Evolutionary conservation across 64 coral and sea anemone genomes (phyloP).

Genomic region (Montipora foliosa): DNA sequence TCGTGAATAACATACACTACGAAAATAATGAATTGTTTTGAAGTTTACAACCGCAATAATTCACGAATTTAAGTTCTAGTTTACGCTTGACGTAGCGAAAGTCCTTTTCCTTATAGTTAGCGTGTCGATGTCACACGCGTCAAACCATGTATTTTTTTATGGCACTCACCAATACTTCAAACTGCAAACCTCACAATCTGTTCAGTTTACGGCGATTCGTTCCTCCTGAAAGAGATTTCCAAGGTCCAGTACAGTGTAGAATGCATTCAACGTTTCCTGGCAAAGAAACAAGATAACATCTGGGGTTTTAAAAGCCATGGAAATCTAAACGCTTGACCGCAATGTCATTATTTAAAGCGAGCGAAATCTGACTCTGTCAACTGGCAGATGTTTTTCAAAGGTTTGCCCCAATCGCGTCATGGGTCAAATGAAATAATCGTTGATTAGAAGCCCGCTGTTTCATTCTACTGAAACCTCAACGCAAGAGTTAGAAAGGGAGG

Average conservation of each 20-base stretch:
- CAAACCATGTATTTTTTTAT: neutral
- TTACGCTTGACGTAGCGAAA: neutral
- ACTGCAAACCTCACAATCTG: neutral
- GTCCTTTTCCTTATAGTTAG: neutral
- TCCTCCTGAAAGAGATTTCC: neutral
- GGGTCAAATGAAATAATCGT: conserved; percentile 37
- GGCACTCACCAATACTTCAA: neutral
- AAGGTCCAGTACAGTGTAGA: neutral
- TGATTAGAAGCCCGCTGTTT: conserved; percentile 9
- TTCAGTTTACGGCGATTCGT: neutral
- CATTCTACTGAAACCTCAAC: neutral
- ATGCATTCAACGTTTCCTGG: conserved; percentile 37
- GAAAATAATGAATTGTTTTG: conserved; percentile 28
- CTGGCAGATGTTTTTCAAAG: conserved; percentile 17
- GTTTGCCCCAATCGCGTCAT: neutral
- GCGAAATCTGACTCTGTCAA: conserved; percentile 24
- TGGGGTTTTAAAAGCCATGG: neutral
- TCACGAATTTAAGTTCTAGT: neutral
- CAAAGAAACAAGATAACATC: neutral
- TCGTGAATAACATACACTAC: conserved; percentile 39
- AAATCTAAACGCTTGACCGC: conserved; percentile 16
- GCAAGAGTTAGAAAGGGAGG: neutral
- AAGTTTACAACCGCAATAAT: conserved; percentile 10
- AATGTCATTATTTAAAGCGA: conserved; percentile 29
- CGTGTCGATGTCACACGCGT: neutral